Percentiles rank a stretch among this genome's conserved stretches.
These are phyloP conservation scores for Callionymus lyra DNA, from an alignment of 2,113 vertebrate species.

Conservation along the genomic window DNA sequence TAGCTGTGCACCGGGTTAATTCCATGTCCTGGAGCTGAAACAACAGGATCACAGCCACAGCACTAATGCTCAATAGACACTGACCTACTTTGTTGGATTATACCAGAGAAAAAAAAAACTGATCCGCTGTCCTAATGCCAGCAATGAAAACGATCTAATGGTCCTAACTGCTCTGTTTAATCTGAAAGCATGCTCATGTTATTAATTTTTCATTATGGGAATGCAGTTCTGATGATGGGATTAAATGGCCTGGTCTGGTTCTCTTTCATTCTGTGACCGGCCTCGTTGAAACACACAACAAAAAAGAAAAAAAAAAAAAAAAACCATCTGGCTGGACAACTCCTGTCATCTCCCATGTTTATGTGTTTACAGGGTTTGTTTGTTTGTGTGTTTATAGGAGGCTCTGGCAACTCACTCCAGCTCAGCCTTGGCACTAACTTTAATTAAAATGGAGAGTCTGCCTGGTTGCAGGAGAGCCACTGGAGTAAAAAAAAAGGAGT, in stretches of 20 bases:
- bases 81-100: constrained; percentile 74
- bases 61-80: constrained; percentile 71
- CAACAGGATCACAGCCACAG: constrained; percentile 69
- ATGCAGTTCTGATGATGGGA: constrained; percentile 68
- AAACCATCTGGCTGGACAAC: constrained; percentile 52
- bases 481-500: too few species aligned
- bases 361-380: constrained; percentile 41
- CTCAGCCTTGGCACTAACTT: constrained; percentile 14
- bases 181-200: constrained; percentile 69
- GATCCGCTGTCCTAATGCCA: constrained; percentile 67
- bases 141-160: constrained; percentile 73
- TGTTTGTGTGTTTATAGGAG: constrained; percentile 2
- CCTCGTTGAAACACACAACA: constrained; percentile 33
- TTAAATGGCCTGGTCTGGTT: constrained; percentile 54
- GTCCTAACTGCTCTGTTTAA: constrained; percentile 68
- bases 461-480: too few species aligned
- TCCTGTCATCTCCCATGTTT: constrained; percentile 37
- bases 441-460: neutral
- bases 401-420: constrained; percentile 21
- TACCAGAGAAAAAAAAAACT: constrained; percentile 40
- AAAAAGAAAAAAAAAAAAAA: neutral
- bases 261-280: constrained; percentile 49
- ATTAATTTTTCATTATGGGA: constrained; percentile 73
- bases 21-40: constrained; percentile 69
- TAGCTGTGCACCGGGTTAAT: constrained; percentile 65